Conservation (phyloP, 2,888 invertebrate genomes). For the Junonia oenone region DNA sequence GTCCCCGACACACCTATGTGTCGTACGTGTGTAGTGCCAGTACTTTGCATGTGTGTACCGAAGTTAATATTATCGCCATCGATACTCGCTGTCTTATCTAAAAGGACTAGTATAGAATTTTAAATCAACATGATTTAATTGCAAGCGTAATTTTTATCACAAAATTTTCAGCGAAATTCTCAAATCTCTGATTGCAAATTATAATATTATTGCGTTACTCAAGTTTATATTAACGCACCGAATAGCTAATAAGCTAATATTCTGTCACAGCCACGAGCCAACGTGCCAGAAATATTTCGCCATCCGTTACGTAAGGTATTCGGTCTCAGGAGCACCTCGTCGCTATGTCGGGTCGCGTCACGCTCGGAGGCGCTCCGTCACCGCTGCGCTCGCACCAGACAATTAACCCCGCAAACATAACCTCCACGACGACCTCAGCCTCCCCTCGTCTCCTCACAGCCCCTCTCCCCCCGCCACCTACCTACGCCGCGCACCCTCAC, state of each 20-base stretch:
- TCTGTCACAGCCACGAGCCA: not conserved
- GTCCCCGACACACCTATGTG: not conserved
- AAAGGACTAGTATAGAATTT: too few relatives aligned
- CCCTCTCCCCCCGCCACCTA: constrained; percentile 34
- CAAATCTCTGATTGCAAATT: too few relatives aligned
- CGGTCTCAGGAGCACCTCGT: not conserved
- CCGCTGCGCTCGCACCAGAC: constrained; percentile 6
- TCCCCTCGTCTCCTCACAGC: too few relatives aligned
- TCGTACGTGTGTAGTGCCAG: not conserved
- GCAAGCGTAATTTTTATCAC: too few relatives aligned
- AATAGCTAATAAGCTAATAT: not conserved
- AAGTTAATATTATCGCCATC: not conserved
- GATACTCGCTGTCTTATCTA: not conserved
- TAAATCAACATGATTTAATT: too few relatives aligned
- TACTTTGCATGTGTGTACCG: not conserved
- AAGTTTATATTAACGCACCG: too few relatives aligned
- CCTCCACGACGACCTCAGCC: constrained; percentile 1
- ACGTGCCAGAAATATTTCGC: not conserved
- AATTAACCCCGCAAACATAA: constrained; percentile 15
- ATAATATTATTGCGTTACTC: too few relatives aligned
- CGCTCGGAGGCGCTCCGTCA: constrained; percentile 23
- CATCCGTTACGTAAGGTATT: not conserved
- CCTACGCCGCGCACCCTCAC: constrained; percentile 67
- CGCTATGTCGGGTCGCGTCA: not conserved
- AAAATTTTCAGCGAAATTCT: too few relatives aligned